Evolutionary conservation across 1,140 invertebrate genomes (phyloP).

Genomic region (Heliconius congener): DNA sequence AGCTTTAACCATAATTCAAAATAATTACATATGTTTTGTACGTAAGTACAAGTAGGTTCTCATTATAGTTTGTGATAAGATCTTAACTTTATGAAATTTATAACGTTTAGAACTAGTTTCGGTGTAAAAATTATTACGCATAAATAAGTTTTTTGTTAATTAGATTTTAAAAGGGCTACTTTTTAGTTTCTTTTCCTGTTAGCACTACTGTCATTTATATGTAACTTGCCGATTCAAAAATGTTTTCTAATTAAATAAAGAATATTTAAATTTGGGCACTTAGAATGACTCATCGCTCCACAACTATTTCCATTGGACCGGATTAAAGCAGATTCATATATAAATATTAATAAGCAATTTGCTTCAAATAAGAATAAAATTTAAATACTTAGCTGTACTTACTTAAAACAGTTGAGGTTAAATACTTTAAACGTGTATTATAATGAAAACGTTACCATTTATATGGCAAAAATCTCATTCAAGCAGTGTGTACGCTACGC

Average conservation of each 20-base stretch:
- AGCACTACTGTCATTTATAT: too few species aligned
- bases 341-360: not conserved
- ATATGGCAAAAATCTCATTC: conserved; percentile 6
- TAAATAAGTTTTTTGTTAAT: too few species aligned
- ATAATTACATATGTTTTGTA: conserved; percentile 19
- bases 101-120: conserved; percentile 36
- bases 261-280: too few species aligned
- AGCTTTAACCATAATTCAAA: conserved; percentile 34
- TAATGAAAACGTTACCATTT: conserved; percentile 1
- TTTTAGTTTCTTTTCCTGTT: too few species aligned
- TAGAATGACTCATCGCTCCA: too few species aligned
- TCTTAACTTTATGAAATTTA: conserved; percentile 33
- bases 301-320: too few species aligned
- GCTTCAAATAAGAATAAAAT: not conserved
- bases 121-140: not conserved
- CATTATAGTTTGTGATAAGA: conserved; percentile 30
- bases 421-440: not conserved
- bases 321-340: too few species aligned
- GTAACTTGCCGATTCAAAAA: too few species aligned
- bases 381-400: not conserved
- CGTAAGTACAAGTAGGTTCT: conserved; percentile 23
- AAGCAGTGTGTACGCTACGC: conserved; percentile 5
- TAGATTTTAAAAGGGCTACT: too few species aligned
- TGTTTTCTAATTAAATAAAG: too few species aligned
- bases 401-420: not conserved